These are phyloP conservation scores for Pteronura brasiliensis DNA, from an alignment of 2,113 vertebrate species.

Conservation along the genomic window DNA sequence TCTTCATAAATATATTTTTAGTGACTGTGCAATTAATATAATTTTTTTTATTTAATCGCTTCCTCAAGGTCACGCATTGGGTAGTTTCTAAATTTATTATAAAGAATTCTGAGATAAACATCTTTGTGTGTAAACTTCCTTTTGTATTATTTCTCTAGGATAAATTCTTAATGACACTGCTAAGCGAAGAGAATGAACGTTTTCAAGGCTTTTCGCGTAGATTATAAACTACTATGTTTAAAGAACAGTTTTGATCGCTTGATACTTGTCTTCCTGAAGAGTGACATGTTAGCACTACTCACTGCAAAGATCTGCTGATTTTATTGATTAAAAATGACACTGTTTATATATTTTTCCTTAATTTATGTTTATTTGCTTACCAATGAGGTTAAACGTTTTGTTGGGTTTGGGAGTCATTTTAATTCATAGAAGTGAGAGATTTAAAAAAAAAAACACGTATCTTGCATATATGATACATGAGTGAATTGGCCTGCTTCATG, in stretches of 20 bases:
- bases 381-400: not conserved
- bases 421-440: not conserved
- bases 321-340: not conserved
- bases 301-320: not conserved
- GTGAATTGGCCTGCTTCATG: not conserved
- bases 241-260: not conserved
- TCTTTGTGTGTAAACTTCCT: not conserved
- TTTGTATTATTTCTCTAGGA: slow-evolving; percentile 19
- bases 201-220: not conserved
- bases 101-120: not conserved
- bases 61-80: not conserved
- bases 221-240: not conserved
- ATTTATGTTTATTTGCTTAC: not conserved
- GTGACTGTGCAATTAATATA: not conserved
- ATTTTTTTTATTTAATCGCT: not conserved
- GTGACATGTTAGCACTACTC: not conserved
- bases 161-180: not conserved
- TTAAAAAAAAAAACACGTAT: not conserved
- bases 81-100: slow-evolving; percentile 17
- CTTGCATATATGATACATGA: not conserved
- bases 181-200: not conserved
- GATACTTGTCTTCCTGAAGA: not conserved
- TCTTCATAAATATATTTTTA: slow-evolving; percentile 5
- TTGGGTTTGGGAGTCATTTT: not conserved
- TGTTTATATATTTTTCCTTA: not conserved